phyloP scores from a whole-genome alignment of 2,888 invertebrate species.

The Philaethria dido region DNA sequence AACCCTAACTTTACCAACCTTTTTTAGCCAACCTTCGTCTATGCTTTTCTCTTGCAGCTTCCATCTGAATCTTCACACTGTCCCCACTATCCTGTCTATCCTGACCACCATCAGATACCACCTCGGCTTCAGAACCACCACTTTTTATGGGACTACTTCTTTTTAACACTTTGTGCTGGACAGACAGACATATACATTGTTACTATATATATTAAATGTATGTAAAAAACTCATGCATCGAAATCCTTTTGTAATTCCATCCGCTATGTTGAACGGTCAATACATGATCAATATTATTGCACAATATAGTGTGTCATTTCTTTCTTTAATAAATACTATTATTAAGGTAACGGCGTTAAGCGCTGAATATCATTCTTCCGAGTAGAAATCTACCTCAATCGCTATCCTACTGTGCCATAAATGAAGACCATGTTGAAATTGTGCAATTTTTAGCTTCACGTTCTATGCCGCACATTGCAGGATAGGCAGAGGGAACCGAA shows the following conservation, averaged over 20 bases:
- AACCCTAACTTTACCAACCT: constrained; percentile 53
- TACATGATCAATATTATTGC: constrained; percentile 2
- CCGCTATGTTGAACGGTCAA: constrained; percentile 8
- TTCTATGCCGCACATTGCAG: too few relatives aligned
- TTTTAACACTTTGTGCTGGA: constrained; percentile 72
- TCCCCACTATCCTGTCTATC: constrained; percentile 63
- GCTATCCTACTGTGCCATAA: too few relatives aligned
- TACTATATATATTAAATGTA: neutral
- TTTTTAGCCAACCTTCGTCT: constrained; percentile 73
- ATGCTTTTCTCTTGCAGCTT: constrained; percentile 75
- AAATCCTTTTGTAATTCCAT: neutral
- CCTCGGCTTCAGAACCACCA: constrained; percentile 70
- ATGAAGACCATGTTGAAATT: too few relatives aligned
- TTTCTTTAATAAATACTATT: too few relatives aligned
- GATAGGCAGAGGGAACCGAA: too few relatives aligned
- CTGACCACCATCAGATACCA: constrained; percentile 59
- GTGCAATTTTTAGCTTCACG: too few relatives aligned
- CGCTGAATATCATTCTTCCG: too few relatives aligned
- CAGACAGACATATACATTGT: constrained; percentile 15
- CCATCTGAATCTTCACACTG: constrained; percentile 78
- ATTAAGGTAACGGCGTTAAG: too few relatives aligned
- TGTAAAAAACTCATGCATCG: constrained; percentile 18
- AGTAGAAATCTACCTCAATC: too few relatives aligned
- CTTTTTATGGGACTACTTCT: constrained; percentile 70
- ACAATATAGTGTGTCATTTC: neutral